Evolutionary conservation across 2,113 vertebrate genomes (phyloP).

Genomic region (Ranitomeya imitator): DNA sequence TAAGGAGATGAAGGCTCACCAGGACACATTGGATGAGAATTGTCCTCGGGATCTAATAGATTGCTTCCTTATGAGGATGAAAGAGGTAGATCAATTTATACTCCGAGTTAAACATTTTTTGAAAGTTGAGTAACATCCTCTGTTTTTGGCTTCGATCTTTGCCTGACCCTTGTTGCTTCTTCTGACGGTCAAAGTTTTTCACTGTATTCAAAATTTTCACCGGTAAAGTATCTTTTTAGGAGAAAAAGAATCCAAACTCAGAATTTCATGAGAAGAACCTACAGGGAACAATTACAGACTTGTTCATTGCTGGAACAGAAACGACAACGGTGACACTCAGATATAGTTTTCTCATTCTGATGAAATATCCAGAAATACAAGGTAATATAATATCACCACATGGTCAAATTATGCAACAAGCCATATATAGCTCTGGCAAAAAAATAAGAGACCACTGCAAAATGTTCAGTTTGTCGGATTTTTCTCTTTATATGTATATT

Average conservation of each 20-base stretch:
- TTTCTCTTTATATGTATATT: too few species aligned
- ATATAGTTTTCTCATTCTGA: constrained; percentile 36
- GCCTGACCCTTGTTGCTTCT: too few species aligned
- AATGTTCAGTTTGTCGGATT: too few species aligned
- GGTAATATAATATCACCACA: constrained; percentile 21
- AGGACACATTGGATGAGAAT: constrained; percentile 69
- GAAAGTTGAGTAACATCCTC: not conserved
- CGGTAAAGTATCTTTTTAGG: not conserved
- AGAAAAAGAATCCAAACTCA: constrained; percentile 31
- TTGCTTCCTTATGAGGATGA: constrained; percentile 77
- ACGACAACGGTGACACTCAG: constrained; percentile 19
- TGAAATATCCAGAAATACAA: constrained; percentile 53
- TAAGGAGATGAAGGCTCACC: constrained; percentile 71
- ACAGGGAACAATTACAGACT: not conserved
- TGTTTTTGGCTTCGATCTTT: not conserved
- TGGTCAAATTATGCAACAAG: not conserved
- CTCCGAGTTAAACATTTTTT: not conserved
- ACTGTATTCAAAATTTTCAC: too few species aligned
- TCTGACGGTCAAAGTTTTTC: too few species aligned
- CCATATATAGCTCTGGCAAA: not conserved
- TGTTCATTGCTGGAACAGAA: constrained; percentile 48
- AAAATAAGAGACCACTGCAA: too few species aligned
- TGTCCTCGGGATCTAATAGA: constrained; percentile 78
- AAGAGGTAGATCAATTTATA: constrained; percentile 67
- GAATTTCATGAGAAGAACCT: constrained; percentile 38